Evolutionary conservation across 2,113 vertebrate genomes (phyloP), one percentile per base, ranked within the genome.

Genomic region (Aegotheles bennettii): DNA sequence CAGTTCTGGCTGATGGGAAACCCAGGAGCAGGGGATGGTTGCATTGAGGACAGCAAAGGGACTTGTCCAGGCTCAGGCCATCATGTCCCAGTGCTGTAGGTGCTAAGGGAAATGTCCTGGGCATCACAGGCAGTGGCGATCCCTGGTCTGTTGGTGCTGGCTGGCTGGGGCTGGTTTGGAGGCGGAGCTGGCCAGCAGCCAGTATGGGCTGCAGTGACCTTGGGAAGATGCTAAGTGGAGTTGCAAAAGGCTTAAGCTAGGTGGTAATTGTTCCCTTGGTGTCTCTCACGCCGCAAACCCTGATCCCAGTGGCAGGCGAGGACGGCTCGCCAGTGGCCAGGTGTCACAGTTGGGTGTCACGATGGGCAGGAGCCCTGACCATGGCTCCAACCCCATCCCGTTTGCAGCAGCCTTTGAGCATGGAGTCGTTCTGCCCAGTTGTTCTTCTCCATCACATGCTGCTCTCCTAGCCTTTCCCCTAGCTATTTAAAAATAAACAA

Each of bases 251-350:
- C n/a, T 40, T 45, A 47, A 43, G 43, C 74, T 91, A 45, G 26
- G 25, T 45, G 45, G 36, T 82, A 38, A 84, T 83, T 91, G 56
- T 87, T 83, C 36, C 47, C 10, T 80, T 33, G n/a, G 16, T 70
- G 60, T 76, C 64, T 50, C 18, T 90, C 50, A n/a, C 0, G 0
- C 47, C 2, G 1, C 75, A 75, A 89, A 79, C 24, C 2, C 20
- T 35, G 65, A 42, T 59, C 69, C 11, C 0, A 1, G 64, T 3
- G 19, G 40, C 1, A 0, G 33, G 35, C 4, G 4, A 83, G 12
- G 33, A 36, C 5, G 11, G 42, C 50, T 83, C 3, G 3, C 38
- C 2, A 1, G 45, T 2, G 4, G 51, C 38, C 2, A 7, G n/a
- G 28, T 78, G 69, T 31, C 48, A 65, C 2, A 13, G 36, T 18